These are phyloP conservation scores for Leucoptera coffeella DNA, from an alignment of 2,888 invertebrate genomes.

Conservation along the genomic window DNA sequence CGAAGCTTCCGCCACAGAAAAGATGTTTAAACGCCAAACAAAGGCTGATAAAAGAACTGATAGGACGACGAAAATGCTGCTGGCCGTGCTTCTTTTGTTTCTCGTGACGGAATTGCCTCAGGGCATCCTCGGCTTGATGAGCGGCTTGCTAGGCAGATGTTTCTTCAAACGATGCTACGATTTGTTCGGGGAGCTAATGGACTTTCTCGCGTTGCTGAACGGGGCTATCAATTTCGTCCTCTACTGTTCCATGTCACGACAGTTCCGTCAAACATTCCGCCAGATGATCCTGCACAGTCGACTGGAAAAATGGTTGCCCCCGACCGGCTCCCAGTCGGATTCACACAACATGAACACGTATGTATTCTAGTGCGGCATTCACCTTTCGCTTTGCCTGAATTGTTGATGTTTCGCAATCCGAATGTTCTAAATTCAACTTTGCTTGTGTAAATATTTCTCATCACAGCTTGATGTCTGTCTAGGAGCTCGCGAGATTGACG, in stretches of 20 bases:
- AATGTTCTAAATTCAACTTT: background rate
- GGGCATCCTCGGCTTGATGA: constrained; percentile 65
- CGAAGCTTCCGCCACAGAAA: constrained; percentile 38
- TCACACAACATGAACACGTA: constrained; percentile 61
- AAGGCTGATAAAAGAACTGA: constrained; percentile 73
- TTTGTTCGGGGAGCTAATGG: constrained; percentile 80
- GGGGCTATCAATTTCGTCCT: constrained; percentile 90
- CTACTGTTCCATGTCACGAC: constrained; percentile 90
- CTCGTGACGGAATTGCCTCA: constrained; percentile 87
- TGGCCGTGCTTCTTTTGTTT: constrained; percentile 81
- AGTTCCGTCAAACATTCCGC: constrained; percentile 78
- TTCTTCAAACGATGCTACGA: constrained; percentile 79
- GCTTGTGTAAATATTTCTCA: background rate
- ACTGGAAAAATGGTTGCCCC: constrained; percentile 53
- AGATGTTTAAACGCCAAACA: constrained; percentile 30
- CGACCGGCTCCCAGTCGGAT: constrained; percentile 54
- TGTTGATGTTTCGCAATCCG: background rate
- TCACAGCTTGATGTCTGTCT: background rate
- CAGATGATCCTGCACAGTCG: constrained; percentile 64
- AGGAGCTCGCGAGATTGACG: no score
- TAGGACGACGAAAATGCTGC: constrained; percentile 82
- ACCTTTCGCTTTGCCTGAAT: no score
- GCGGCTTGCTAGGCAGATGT: constrained; percentile 59
- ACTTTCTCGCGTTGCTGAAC: constrained; percentile 83
- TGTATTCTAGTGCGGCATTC: no score